Base-by-base conservation (phyloP, 2,888 invertebrate species). In the Hydriomena furcata region DNA sequence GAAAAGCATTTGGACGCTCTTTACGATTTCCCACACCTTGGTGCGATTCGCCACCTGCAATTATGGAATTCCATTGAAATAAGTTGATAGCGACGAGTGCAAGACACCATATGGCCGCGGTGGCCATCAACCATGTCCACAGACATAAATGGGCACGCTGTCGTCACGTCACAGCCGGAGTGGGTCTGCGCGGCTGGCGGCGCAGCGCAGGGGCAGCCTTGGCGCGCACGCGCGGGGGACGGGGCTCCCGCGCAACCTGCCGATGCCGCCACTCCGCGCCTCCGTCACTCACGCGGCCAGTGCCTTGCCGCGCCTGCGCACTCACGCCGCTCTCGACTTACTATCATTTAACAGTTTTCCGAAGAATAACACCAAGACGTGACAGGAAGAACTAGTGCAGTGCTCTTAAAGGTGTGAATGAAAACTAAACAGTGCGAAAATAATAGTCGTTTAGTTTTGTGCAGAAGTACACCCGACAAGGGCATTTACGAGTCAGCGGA, bases 91-190 rank as follows among this genome's bases (percentile, higher is more conserved):
- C 68, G 61, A 63, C 49, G 67, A 73, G 72, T 71, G 71, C 73
- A 77, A 73, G 79, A 72, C 74, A 78, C 89, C 89, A 89, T 89
- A 90, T 90, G 89, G 89, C 77, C 73, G 78, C 66, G 66, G 76
- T 78, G 82, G 70, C 85, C 84, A 76, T 78, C 84, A 79, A 81
- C 87, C 86, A 82, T 88, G 79, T 87, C 86, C 84, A 82, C 85
- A 84, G 84, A 86, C 89, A 79, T 88, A 90, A 89, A 90, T 89
- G 89, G 89, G 86, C 86, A 88, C 73, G 79, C 79, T 84, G 83
- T 87, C 86, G 86, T 89, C 88, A 88, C 86, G 88, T 87, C 87
- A 87, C 84, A 84, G 78, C 79, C 74, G 84, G 84, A 83, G 86
- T 85, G 84, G 79, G 79, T 78, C 67, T 68, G 68, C 65, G 10